phyloP scores from a whole-genome alignment of 2,797 vertebrate species.

The Cyprinella venusta region DNA sequence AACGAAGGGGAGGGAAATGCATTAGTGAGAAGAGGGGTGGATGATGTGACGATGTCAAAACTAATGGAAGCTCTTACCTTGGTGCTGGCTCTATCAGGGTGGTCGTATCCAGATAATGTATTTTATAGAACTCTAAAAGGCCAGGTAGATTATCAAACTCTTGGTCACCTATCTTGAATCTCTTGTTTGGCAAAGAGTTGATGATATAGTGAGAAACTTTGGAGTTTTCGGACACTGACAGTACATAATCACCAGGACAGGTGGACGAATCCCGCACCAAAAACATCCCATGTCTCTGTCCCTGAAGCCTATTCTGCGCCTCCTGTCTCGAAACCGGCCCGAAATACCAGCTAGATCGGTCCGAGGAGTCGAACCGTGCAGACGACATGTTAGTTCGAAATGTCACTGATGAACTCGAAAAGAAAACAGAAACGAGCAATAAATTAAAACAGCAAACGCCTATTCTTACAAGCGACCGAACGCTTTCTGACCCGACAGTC shows the following conservation, averaged over 20 bases:
- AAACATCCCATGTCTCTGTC: constrained; percentile 95
- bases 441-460: constrained; percentile 57
- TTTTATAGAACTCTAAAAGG: constrained; percentile 98
- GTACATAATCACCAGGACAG: constrained; percentile 96
- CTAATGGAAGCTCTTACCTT: constrained; percentile 77
- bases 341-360: constrained; percentile 95
- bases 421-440: constrained; percentile 52
- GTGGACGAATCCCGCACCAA: constrained; percentile 96
- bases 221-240: constrained; percentile 97
- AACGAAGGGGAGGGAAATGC: not conserved
- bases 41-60: not conserved
- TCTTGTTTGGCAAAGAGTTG: constrained; percentile 93
- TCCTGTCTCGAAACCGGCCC: constrained; percentile 92
- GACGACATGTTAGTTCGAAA: constrained; percentile 81
- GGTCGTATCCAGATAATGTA: constrained; percentile 99
- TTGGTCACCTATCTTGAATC: constrained; percentile 97
- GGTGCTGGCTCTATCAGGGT: constrained; percentile 95
- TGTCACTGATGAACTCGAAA: constrained; percentile 42
- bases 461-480: not conserved
- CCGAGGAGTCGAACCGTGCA: constrained; percentile 93
- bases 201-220: constrained; percentile 99
- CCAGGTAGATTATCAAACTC: constrained; percentile 94
- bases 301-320: constrained; percentile 91
- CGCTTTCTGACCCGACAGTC: not conserved
- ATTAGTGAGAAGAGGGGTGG: not conserved